Conservation (phyloP, 2,888 invertebrate genomes). For the Synanthedon vespiformis region DNA sequence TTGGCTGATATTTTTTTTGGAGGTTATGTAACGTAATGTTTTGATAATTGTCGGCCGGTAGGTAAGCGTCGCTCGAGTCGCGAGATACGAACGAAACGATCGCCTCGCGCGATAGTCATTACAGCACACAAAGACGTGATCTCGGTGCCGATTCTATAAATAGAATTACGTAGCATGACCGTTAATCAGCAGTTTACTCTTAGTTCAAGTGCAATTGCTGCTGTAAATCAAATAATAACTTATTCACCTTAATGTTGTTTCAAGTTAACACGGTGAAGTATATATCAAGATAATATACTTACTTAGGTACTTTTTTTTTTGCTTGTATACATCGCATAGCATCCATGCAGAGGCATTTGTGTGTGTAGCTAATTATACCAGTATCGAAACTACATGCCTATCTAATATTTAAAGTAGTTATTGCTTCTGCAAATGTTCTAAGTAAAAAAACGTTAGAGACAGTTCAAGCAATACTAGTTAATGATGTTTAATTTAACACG, state of each 20-base stretch:
- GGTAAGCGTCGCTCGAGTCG: background rate
- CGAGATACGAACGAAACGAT: no score
- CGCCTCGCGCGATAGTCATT: conserved; percentile 33
- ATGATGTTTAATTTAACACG: no score
- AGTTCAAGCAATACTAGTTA: no score
- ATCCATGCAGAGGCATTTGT: no score
- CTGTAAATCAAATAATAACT: background rate
- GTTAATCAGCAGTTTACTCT: conserved; percentile 61
- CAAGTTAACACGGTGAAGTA: background rate
- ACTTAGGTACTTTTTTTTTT: no score
- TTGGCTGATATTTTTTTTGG: conserved; percentile 13
- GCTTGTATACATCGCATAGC: no score
- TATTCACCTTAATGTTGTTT: background rate
- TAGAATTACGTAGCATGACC: conserved; percentile 54
- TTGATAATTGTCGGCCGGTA: conserved; percentile 25
- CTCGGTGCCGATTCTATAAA: conserved; percentile 63
- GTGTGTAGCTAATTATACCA: no score
- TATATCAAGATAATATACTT: no score
- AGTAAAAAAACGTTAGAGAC: no score
- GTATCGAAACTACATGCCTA: no score
- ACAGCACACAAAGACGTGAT: conserved; percentile 65
- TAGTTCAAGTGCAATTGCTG: conserved; percentile 30
- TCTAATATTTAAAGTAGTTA: no score
- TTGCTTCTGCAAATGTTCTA: no score
- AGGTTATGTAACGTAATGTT: conserved; percentile 50